Percentiles rank a stretch among this genome's conserved stretches.
phyloP scores from a whole-genome alignment of 2,113 vertebrate species.

The Bubo blakistoni region DNA sequence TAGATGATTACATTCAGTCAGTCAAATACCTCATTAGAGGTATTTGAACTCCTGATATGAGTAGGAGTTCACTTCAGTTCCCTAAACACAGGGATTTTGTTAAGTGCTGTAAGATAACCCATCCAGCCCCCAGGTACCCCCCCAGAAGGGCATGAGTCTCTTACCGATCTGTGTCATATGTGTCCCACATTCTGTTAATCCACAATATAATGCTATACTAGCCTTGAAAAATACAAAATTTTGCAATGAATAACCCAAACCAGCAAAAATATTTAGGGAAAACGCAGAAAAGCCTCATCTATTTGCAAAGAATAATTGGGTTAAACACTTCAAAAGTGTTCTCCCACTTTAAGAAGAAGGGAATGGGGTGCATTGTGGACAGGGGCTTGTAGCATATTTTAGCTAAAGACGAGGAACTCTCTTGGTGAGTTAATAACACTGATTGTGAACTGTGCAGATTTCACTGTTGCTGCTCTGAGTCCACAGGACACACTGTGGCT shows the following conservation, averaged over 20 bases:
- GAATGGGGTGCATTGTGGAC: background rate
- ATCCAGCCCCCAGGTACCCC: background rate
- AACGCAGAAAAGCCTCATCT: background rate
- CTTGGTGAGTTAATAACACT: background rate
- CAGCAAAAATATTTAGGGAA: background rate
- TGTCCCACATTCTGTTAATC: background rate
- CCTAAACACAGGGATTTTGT: background rate
- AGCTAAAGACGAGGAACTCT: background rate
- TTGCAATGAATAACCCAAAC: background rate
- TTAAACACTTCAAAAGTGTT: background rate
- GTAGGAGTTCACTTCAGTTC: background rate
- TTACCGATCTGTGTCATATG: background rate
- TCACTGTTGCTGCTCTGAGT: background rate
- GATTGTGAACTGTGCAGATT: background rate
- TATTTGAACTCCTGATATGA: background rate
- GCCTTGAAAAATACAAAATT: background rate
- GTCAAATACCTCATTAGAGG: background rate
- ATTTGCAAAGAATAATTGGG: background rate
- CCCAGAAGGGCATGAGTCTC: background rate
- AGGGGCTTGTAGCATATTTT: background rate
- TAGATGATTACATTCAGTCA: background rate
- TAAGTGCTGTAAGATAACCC: background rate
- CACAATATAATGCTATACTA: background rate
- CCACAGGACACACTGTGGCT: fast-evolving
- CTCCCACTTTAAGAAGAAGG: background rate